phyloP scores from a whole-genome alignment of 2,888 invertebrate species.

The Pristionchus fissidentatus region DNA sequence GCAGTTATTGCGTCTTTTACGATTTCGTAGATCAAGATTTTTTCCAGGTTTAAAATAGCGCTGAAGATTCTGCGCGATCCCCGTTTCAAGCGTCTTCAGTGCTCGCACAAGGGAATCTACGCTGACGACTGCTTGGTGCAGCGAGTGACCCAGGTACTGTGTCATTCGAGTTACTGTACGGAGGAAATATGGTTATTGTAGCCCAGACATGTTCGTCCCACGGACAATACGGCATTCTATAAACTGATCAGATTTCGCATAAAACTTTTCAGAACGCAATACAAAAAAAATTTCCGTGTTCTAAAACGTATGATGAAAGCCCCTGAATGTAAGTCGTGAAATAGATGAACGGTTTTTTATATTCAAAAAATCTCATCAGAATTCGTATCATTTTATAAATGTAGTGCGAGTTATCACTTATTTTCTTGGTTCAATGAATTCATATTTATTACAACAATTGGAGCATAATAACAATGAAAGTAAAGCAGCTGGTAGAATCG shows the following conservation, averaged over 20 bases:
- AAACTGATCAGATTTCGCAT: no score
- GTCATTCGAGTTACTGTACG: neutral
- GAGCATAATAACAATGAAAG: neutral
- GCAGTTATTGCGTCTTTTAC: neutral
- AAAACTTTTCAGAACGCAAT: no score
- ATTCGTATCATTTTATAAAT: no score
- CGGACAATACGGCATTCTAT: no score
- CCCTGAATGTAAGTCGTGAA: no score
- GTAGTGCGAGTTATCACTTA: no score
- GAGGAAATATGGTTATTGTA: no score
- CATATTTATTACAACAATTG: slow-evolving; percentile 25
- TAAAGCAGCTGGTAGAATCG: neutral
- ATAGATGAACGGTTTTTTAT: no score
- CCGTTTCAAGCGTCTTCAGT: slow-evolving; percentile 91
- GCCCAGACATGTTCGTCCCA: no score
- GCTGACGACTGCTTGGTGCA: slow-evolving; percentile 98
- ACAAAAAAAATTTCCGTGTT: no score
- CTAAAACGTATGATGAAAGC: no score
- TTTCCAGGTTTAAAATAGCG: slow-evolving; percentile 42
- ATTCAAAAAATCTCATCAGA: no score
- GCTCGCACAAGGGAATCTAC: slow-evolving; percentile 96
- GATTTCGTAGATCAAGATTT: neutral
- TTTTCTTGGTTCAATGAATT: neutral
- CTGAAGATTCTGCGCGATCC: slow-evolving; percentile 90
- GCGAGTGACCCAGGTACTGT: slow-evolving; percentile 86